Evolutionary conservation across 2,888 invertebrate genomes (phyloP).

Genomic region (Trichacis sp.): DNA sequence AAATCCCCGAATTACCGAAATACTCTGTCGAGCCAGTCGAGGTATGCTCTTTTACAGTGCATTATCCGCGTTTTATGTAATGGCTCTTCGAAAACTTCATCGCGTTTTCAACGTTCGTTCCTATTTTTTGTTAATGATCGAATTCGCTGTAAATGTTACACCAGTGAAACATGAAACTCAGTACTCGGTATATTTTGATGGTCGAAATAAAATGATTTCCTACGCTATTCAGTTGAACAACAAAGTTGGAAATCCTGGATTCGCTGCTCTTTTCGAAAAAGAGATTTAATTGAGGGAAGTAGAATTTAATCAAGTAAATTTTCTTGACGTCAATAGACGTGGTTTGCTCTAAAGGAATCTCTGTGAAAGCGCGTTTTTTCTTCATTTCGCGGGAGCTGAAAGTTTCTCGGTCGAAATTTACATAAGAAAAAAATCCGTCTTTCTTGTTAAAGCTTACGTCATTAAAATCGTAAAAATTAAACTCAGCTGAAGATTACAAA

Average conservation of each 20-base stretch:
- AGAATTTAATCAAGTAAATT: not conserved
- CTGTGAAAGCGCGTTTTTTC: not conserved
- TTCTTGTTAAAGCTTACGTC: not conserved
- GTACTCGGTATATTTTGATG: too few species aligned
- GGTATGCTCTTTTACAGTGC: too few species aligned
- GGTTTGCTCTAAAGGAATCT: not conserved
- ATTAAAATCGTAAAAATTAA: not conserved
- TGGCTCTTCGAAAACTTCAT: too few species aligned
- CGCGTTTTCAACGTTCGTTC: too few species aligned
- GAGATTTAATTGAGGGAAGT: not conserved
- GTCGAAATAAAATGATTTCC: too few species aligned
- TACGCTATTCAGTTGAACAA: too few species aligned
- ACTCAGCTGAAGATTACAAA: not conserved
- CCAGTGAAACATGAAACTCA: too few species aligned
- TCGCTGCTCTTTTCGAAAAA: too few species aligned
- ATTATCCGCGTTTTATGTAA: too few species aligned
- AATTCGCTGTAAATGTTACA: too few species aligned
- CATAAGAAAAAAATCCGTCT: not conserved
- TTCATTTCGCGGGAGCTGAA: not conserved
- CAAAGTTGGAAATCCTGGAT: too few species aligned
- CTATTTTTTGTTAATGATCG: too few species aligned
- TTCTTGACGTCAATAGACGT: not conserved
- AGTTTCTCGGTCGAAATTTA: not conserved
- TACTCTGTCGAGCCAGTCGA: not conserved
- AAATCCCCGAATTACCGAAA: not conserved